These are phyloP conservation scores for Umimayanthus chanpuru DNA, from an alignment of 92 coral and sea anemone genomes.

Conservation along the genomic window DNA sequence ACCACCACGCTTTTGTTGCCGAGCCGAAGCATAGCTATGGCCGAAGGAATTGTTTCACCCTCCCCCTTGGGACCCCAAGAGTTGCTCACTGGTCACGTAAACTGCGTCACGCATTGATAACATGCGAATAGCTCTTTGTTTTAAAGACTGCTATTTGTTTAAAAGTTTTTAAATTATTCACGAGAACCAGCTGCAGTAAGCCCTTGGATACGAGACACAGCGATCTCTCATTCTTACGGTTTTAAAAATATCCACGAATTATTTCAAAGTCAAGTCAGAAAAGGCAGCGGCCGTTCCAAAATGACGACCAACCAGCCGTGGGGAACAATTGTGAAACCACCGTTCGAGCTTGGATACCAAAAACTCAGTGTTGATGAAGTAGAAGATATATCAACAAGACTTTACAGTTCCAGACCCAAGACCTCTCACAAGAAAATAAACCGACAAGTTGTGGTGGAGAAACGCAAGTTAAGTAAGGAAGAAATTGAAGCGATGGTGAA, in stretches of 20 bases:
- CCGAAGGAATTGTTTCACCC: background rate
- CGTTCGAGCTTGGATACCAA: constrained; percentile 92
- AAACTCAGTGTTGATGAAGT: constrained; percentile 70
- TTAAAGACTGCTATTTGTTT: background rate
- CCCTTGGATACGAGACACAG: constrained; percentile 18
- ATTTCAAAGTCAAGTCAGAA: background rate
- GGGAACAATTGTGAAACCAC: constrained; percentile 92
- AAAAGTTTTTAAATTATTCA: background rate
- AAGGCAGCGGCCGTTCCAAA: background rate
- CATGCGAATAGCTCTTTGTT: constrained; percentile 1
- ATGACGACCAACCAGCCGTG: constrained; percentile 71
- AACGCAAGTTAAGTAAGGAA: constrained; percentile 64
- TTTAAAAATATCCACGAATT: background rate
- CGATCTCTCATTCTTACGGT: no score
- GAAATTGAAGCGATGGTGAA: constrained; percentile 77
- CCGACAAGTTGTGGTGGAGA: constrained; percentile 62
- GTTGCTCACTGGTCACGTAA: background rate
- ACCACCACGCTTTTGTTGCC: no score
- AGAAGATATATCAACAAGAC: constrained; percentile 81
- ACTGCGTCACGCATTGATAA: background rate
- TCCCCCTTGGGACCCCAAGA: background rate
- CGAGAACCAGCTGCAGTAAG: background rate
- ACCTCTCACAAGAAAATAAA: constrained; percentile 42
- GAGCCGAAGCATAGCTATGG: no score
- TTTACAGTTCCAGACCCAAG: constrained; percentile 51